Evolutionary conservation across 2,888 invertebrate species (phyloP).

Genomic region (Melangyna quadrimaculata): DNA sequence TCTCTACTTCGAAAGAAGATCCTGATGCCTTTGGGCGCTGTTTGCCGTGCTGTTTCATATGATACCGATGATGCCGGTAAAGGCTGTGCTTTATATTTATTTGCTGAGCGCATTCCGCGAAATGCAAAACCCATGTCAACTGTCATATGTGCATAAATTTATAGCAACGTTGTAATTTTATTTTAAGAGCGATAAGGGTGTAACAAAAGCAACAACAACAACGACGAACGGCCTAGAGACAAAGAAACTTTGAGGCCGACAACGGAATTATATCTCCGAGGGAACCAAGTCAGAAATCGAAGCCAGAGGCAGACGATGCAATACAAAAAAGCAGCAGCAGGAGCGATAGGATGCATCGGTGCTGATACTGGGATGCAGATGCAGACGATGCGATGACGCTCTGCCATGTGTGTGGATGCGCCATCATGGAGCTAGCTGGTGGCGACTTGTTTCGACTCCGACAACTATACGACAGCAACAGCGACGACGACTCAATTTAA

Average conservation of each 20-base stretch:
- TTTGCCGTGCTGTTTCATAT: not conserved
- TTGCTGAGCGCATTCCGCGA: constrained; percentile 47
- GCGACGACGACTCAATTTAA: constrained; percentile 65
- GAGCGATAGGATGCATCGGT: constrained; percentile 52
- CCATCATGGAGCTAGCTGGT: constrained; percentile 29
- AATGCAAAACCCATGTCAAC: constrained; percentile 72
- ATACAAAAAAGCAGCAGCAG: not conserved
- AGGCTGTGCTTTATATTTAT: constrained; percentile 26
- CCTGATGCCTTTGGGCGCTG: not conserved
- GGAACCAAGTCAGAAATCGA: constrained; percentile 36
- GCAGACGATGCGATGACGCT: constrained; percentile 46
- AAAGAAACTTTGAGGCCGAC: constrained; percentile 42
- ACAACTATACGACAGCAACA: constrained; percentile 32
- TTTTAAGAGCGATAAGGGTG: constrained; percentile 60
- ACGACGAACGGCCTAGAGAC: constrained; percentile 41
- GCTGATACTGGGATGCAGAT: constrained; percentile 38
- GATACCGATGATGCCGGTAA: not conserved
- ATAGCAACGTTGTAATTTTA: constrained; percentile 59
- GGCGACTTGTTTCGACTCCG: constrained; percentile 50
- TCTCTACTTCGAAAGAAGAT: constrained; percentile 5
- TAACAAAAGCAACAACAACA: constrained; percentile 44
- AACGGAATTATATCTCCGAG: constrained; percentile 40
- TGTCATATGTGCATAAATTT: constrained; percentile 72
- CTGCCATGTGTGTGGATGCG: constrained; percentile 4
- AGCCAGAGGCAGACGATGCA: constrained; percentile 19